phyloP scores from a whole-genome alignment of 2,113 vertebrate species.

The Andinoacara biseriatus region DNA sequence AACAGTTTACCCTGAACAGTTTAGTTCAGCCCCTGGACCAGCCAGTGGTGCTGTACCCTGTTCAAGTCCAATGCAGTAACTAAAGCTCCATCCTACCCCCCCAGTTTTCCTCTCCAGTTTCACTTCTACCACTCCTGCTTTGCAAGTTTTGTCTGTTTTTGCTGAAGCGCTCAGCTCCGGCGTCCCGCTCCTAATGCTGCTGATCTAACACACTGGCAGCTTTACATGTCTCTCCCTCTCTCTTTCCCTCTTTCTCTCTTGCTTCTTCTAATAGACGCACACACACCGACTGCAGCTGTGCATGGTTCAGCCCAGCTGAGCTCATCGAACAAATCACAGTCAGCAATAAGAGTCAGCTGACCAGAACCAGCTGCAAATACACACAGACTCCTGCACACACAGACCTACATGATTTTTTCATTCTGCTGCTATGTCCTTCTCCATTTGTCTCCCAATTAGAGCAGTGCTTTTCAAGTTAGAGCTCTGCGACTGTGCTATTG shows the following conservation, averaged over 20 bases:
- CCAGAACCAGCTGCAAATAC: conserved; percentile 75
- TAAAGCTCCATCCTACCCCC: conserved; percentile 39
- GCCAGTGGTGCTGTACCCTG: conserved; percentile 50
- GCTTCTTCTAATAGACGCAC: conserved; percentile 66
- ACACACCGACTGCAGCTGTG: conserved; percentile 93
- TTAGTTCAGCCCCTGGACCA: conserved; percentile 57
- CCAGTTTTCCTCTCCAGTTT: conserved; percentile 10
- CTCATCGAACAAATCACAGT: conserved; percentile 87
- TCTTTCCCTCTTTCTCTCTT: neutral
- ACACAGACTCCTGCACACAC: conserved; percentile 34
- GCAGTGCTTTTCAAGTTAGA: conserved; percentile 30
- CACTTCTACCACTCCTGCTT: conserved; percentile 13
- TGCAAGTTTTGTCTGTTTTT: conserved; percentile 28
- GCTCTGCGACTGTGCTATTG: conserved; percentile 38
- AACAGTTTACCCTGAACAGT: neutral
- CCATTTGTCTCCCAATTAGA: conserved; percentile 38
- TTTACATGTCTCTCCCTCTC: conserved; percentile 80
- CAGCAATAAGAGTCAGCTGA: conserved; percentile 92
- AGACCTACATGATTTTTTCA: conserved; percentile 28
- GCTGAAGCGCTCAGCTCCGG: conserved; percentile 45
- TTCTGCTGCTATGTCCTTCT: conserved; percentile 43
- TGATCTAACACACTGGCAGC: conserved; percentile 88
- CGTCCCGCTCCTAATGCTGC: conserved; percentile 59
- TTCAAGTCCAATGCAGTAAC: conserved; percentile 25
- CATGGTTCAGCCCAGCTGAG: conserved; percentile 78